Percentiles rank a stretch among this genome's conserved stretches.
These are phyloP conservation scores for Octonoba sinensis DNA, from an alignment of 2,888 invertebrate species.

Conservation along the genomic window DNA sequence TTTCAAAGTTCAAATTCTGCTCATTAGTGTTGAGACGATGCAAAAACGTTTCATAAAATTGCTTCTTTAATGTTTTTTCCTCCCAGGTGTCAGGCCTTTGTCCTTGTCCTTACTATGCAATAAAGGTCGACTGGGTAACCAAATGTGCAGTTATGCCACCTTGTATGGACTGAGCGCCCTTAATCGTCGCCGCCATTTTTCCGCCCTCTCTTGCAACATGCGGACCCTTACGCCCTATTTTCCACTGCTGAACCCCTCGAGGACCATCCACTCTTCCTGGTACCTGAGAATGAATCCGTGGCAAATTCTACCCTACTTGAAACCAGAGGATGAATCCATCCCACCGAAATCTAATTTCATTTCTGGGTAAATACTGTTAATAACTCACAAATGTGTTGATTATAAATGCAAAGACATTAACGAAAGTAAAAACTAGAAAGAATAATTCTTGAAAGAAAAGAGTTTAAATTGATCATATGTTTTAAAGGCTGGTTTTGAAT, in stretches of 20 bases:
- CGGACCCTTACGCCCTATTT: constrained; percentile 15
- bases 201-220: constrained; percentile 24
- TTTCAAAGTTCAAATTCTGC: background rate
- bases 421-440: too few species aligned
- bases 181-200: constrained; percentile 1
- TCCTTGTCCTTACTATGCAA: constrained; percentile 45
- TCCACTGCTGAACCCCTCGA: background rate
- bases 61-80: background rate
- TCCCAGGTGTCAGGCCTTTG: constrained; percentile 1
- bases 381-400: too few species aligned
- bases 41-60: background rate
- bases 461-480: too few species aligned
- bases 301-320: constrained; percentile 17
- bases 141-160: constrained; percentile 48
- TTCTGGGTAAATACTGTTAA: constrained; percentile 9
- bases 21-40: background rate
- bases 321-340: constrained; percentile 10
- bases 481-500: too few species aligned
- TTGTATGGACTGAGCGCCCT: constrained; percentile 33
- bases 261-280: background rate
- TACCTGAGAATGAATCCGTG: constrained; percentile 19
- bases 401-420: too few species aligned
- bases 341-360: constrained; percentile 27
- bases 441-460: too few species aligned
- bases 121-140: constrained; percentile 41